Conservation (phyloP, 2,888 invertebrate genomes). For the Drosophila niveifrons region DNA sequence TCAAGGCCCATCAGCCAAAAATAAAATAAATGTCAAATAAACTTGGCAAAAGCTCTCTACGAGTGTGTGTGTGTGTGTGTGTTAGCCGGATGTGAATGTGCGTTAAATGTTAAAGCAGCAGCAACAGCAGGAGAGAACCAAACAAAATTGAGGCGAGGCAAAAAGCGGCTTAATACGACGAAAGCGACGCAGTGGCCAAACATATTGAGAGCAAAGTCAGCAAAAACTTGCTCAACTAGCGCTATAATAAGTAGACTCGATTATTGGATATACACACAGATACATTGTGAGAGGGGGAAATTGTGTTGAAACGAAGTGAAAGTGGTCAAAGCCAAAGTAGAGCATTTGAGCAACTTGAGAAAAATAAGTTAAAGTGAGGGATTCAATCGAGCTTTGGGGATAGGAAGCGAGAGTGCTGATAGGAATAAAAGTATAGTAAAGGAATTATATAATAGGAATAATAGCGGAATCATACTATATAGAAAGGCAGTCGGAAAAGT, state of each 20-base stretch:
- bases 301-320: not conserved
- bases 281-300: not conserved
- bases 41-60: constrained; percentile 35
- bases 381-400: not conserved
- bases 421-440: not conserved
- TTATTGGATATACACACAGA: constrained; percentile 10
- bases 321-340: not conserved
- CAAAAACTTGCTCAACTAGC: constrained; percentile 43
- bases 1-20: constrained; percentile 42
- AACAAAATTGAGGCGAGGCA: constrained; percentile 26
- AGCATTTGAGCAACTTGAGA: not conserved
- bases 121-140: constrained; percentile 16
- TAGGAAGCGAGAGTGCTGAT: not conserved
- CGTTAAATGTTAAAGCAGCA: constrained; percentile 48
- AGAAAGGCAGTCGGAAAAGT: not conserved
- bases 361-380: not conserved
- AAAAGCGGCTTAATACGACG: constrained; percentile 58
- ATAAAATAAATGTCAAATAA: constrained; percentile 71
- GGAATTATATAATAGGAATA: not conserved
- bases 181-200: constrained; percentile 8
- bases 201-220: constrained; percentile 44
- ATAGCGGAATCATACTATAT: not conserved
- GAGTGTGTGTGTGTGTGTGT: constrained; percentile 12
- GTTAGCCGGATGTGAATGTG: constrained; percentile 50
- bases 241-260: constrained; percentile 27